Percentiles rank a stretch among this genome's conserved stretches.
These are phyloP conservation scores for Takifugu bimaculatus DNA, from an alignment of 2,113 vertebrate genomes.

Conservation along the genomic window DNA sequence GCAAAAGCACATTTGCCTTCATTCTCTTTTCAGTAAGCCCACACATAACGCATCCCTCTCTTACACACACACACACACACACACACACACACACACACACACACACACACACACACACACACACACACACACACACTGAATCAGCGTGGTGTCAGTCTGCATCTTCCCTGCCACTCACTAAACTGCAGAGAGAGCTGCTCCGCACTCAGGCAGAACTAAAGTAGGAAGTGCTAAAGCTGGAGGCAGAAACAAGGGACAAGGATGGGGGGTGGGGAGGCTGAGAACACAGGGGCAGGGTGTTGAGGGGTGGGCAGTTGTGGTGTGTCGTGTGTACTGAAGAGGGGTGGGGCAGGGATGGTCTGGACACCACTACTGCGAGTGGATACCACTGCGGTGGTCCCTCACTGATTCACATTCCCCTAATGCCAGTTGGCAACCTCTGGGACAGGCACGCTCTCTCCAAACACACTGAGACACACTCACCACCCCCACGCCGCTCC, in stretches of 20 bases:
- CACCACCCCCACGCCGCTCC: slow-evolving; percentile 26
- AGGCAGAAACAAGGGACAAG: slow-evolving; percentile 53
- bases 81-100: slow-evolving; percentile 1
- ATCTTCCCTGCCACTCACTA: slow-evolving; percentile 80
- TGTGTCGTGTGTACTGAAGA: background rate
- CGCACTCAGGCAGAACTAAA: slow-evolving; percentile 87
- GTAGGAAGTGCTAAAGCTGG: slow-evolving; percentile 82
- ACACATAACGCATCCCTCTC: background rate
- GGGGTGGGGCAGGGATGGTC: slow-evolving; percentile 16
- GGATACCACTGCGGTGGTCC: slow-evolving; percentile 64
- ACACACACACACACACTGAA: slow-evolving; percentile 31
- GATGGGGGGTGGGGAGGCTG: slow-evolving; percentile 14
- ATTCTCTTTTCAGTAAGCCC: background rate
- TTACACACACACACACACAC: background rate
- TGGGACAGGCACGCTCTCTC: slow-evolving; percentile 51
- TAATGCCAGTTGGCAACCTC: slow-evolving; percentile 77
- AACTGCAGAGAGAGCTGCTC: slow-evolving; percentile 78
- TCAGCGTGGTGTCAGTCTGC: slow-evolving; percentile 60
- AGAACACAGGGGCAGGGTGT: slow-evolving; percentile 18
- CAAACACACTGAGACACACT: slow-evolving; percentile 1
- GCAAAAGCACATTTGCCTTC: slow-evolving; percentile 12
- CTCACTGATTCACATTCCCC: slow-evolving; percentile 58
- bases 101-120: slow-evolving; percentile 11
- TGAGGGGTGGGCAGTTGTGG: background rate
- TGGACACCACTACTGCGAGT: slow-evolving; percentile 37